Evolutionary conservation across 2,113 vertebrate species (phyloP).

Genomic region (Plotosus lineatus): DNA sequence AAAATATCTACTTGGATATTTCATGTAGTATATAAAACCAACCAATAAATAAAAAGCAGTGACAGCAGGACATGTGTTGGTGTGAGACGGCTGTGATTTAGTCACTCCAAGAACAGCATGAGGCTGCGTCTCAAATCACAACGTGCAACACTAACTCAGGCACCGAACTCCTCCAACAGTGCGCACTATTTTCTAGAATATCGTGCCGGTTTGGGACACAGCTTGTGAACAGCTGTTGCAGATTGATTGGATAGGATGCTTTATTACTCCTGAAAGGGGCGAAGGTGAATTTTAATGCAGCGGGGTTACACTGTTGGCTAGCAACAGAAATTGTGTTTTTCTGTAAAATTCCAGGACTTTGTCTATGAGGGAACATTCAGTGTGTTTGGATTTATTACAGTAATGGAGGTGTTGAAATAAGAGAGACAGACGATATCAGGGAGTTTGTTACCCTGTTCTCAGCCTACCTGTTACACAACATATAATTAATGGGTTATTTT

Average conservation of each 20-base stretch:
- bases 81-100: slow-evolving; percentile 28
- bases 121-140: neutral
- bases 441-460: neutral
- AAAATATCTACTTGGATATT: neutral
- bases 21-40: too few species aligned
- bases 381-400: neutral
- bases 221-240: neutral
- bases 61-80: neutral
- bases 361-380: neutral
- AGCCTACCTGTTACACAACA: neutral
- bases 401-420: neutral
- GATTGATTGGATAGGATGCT: slow-evolving; percentile 13
- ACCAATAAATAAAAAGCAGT: neutral
- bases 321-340: neutral
- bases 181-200: neutral
- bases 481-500: too few species aligned
- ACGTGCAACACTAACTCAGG: neutral
- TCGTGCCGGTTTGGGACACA: neutral
- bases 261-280: neutral
- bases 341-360: neutral
- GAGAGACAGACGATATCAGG: neutral
- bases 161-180: too few species aligned
- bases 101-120: neutral
- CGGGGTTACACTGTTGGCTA: neutral
- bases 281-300: slow-evolving; percentile 12